Evolutionary conservation across 2,113 vertebrate species (phyloP).

Genomic region (Pholis gunnellus): DNA sequence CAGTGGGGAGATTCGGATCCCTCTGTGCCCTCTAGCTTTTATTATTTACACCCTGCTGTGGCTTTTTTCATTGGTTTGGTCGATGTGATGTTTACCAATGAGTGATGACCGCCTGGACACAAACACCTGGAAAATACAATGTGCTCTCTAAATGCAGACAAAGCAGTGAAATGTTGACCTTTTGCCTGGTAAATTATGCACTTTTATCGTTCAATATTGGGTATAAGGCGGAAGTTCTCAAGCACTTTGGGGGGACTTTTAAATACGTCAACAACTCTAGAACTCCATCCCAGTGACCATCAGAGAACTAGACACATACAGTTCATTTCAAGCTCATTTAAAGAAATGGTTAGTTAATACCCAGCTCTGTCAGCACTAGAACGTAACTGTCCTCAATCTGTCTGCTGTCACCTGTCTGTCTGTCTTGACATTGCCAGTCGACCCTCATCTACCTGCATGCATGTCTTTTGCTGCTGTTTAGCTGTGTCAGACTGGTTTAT

Average conservation of each 20-base stretch:
- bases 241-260: background rate
- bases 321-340: too few relatives aligned
- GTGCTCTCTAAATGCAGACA: background rate
- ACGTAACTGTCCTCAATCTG: too few relatives aligned
- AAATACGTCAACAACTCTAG: background rate
- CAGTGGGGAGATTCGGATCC: conserved; percentile 7
- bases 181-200: background rate
- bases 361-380: too few relatives aligned
- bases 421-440: too few relatives aligned
- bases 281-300: too few relatives aligned
- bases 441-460: too few relatives aligned
- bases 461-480: too few relatives aligned
- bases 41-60: conserved; percentile 48
- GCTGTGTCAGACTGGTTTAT: too few relatives aligned
- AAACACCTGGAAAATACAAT: conserved; percentile 3
- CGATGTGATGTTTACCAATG: conserved; percentile 25
- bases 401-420: too few relatives aligned
- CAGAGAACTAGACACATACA: too few relatives aligned
- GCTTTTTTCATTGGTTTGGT: conserved; percentile 16
- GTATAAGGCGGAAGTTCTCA: background rate
- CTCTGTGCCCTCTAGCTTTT: conserved; percentile 24
- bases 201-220: background rate
- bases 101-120: conserved; percentile 16
- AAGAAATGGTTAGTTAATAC: too few relatives aligned
- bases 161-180: background rate